Evolutionary conservation across 2,113 vertebrate genomes (phyloP).

Genomic region (Zosterops pallidus): DNA sequence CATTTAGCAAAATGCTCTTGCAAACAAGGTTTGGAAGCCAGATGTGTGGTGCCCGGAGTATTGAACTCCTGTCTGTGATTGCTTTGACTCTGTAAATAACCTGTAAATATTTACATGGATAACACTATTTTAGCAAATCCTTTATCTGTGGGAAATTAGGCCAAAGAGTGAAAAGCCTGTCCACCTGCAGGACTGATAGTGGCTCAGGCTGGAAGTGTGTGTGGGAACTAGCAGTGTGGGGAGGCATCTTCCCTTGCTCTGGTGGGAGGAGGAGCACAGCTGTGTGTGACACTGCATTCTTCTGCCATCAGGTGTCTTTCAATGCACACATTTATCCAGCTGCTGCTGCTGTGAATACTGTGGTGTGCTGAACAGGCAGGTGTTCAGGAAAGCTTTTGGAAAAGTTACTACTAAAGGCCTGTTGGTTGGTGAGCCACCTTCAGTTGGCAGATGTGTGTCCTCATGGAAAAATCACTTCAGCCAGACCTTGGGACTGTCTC

Average conservation of each 20-base stretch:
- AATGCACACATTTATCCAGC: fast-evolving
- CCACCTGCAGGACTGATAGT: background rate
- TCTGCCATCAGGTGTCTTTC: background rate
- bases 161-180: background rate
- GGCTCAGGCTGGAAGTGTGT: background rate
- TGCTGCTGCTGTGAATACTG: background rate
- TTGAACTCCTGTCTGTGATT: background rate
- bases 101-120: background rate
- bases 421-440: background rate
- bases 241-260: background rate
- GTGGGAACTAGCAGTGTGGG: background rate
- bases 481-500: fast-evolving
- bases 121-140: background rate
- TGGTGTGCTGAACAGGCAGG: background rate
- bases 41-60: background rate
- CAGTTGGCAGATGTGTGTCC: background rate
- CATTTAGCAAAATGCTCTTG: background rate
- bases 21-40: background rate
- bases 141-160: background rate
- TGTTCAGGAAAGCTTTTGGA: background rate
- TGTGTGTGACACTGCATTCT: fast-evolving
- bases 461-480: background rate
- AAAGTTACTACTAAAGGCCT: background rate
- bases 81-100: background rate
- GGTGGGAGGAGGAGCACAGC: background rate